Evolutionary conservation across 2,888 invertebrate genomes (phyloP), one percentile per base, ranked within the genome.

Genomic region (Cephus rjabovi): DNA sequence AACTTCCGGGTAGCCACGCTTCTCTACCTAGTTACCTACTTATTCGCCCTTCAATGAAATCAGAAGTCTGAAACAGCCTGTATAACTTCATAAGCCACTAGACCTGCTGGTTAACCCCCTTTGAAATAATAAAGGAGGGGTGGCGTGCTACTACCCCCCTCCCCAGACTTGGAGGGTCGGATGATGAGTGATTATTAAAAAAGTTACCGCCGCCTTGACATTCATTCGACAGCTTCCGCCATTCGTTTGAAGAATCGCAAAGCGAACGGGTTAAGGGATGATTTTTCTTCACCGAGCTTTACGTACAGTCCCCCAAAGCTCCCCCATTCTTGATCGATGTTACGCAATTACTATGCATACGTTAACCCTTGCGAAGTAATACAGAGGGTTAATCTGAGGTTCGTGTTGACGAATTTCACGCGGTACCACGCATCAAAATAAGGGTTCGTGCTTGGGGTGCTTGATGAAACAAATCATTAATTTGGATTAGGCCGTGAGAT

Each of bases 181-280:
- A 31, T 74, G 77, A 79, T 80, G 75, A 83, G 76, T 81, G 77
- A 77, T 77, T 83, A 81, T 79, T 74, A 81, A 80, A 79, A 81
- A 83, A 83, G 79, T 81, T 83, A 23, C 15, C 71, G 75, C 9
- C 56, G 9, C 75, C 77, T 74, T 79, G 78, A 79, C 79, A 80
- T 75, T 76, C 75, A 35, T 56, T 56, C 9, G 23, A 23, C 23
- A 56, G 56, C 56, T 23, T 56, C 9, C 23, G 56, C 56, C 23
- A 6, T 9, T 23, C 56, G 23, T 56, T 56, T 23, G 6, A 56
- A 9, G 23, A 56, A 56, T 56, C 9, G 9, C 15, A 2, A 9
- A 4, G 15, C 56, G 6, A 0, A 6, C 56, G 56, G 56, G 23
- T 56, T 56, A 23, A 9, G 56, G 56, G 56, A 56, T 56, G 56